Evolutionary conservation across 2,888 invertebrate genomes (phyloP), one percentile per base, ranked within the genome.

Genomic region (Hypomecis atomaria): DNA sequence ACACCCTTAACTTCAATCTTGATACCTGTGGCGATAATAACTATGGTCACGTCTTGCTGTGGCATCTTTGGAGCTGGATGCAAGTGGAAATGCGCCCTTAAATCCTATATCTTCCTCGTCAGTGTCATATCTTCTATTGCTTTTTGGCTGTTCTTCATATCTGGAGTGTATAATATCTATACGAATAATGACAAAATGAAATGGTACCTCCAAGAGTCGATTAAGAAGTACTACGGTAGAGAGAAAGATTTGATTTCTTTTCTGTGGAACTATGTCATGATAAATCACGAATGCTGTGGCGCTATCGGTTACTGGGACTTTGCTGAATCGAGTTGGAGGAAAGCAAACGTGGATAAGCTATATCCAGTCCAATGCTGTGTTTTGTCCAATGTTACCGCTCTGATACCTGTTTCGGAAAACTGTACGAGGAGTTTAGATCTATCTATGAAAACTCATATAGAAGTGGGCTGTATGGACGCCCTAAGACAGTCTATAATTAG

Each of bases 11-110:
- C 88, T 0, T 71, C 86, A 1, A 72, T 92, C 7, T 68, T 92
- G 0, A 84, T 89, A 40, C 84, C 87, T 0, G 60, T 90, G 43
- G 76, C 86, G 0, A 44, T 77, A 0, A 23, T 90, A 0, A 78
- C 85, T 0, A 87, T 89, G 80, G 55, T 88, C 50, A 89, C 90
- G 0, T 88, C 92, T 0, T 90, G 90, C 57, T 92, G 90, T 62
- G 92, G 92, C 0, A 79, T 92, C 0, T 69, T 91, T 0, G 90
- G 90, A 1, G 89, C 92, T 0, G 89, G 89, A 0, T 92, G 90
- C 66, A 85, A 78, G 71, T 57, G 87, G 9, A 87, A 88, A 78
- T 91, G 90, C 55, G 90, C 91, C 0, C 76, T 90, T 1, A 89
- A 91, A 66, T 77, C 86, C 0, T 92, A 92, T 71, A 78, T 92